A percentile compares a stretch with the other conserved stretches of the same genome.
These are phyloP conservation scores for Magallana ariakensis DNA, from an alignment of 1,140 invertebrate species.

Conservation along the genomic window DNA sequence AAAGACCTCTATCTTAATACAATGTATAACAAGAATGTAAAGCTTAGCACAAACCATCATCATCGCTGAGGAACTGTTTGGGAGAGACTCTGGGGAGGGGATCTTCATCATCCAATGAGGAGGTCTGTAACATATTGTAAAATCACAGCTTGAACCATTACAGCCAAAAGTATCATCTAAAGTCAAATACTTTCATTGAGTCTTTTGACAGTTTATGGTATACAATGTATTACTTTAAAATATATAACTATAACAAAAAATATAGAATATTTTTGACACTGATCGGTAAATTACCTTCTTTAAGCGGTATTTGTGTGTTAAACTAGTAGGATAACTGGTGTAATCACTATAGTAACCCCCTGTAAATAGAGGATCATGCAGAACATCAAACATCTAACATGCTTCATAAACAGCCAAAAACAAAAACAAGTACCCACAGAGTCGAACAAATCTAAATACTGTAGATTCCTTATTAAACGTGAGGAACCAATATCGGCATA, in stretches of 20 bases:
- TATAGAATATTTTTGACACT: too few relatives aligned
- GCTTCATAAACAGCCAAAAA: background rate
- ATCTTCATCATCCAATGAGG: constrained; percentile 46
- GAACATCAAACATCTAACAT: constrained; percentile 5
- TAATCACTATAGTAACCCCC: constrained; percentile 57
- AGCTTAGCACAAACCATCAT: constrained; percentile 41
- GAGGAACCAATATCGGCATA: too few relatives aligned
- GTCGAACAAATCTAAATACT: background rate
- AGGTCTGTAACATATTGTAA: constrained; percentile 27
- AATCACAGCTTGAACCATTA: background rate
- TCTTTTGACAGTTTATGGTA: too few relatives aligned
- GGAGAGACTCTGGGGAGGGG: constrained; percentile 40
- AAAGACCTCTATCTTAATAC: too few relatives aligned
- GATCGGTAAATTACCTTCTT: constrained; percentile 37
- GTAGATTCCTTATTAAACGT: too few relatives aligned
- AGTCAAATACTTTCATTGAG: too few relatives aligned
- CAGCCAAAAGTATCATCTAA: too few relatives aligned
- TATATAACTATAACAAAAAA: background rate
- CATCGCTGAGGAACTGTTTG: constrained; percentile 42
- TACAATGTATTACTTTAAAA: background rate
- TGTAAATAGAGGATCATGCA: constrained; percentile 42
- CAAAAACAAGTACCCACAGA: background rate
- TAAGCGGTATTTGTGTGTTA: constrained; percentile 49
- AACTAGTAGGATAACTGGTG: constrained; percentile 48
- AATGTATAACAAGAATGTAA: too few relatives aligned